Evolutionary conservation across 2,888 invertebrate species (phyloP), one percentile per base, ranked within the genome.

Genomic region (Microctonus aethiopoides): DNA sequence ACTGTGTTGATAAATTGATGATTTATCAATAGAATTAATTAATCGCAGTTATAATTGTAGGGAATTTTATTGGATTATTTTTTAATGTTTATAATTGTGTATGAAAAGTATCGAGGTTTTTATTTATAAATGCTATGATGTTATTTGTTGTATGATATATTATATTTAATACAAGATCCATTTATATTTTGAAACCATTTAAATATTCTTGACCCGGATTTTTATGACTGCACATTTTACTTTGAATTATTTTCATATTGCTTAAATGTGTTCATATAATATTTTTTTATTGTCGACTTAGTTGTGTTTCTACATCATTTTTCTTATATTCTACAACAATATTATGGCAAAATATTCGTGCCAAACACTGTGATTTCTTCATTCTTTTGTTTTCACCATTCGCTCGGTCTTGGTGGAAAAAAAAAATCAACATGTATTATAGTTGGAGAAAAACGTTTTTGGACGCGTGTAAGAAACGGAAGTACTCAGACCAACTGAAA

Each of bases 211-310:
- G 66, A 73, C 66, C 60, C 56, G 66, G 67, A 68, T 73, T 60
- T 66, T 68, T 54, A 39, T 59, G 16, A 54, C 67, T 52, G 51
- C 22, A 41, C 29, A 66, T n/a, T n/a, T n/a, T n/a, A n/a, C n/a
- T n/a, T n/a, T n/a, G 62, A 74, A 74, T 72, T 74, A 74, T 74
- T 72, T 70, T 72, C 68, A 63, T 68, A 62, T 10, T 51, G 64
- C 64, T 64, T 67, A 64, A 46, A 46, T 6, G 16, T 16, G 5
- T 39, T 22, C 9, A 24, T 13, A 22, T n/a, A 20, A 24, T 24
- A n/a, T n/a, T n/a, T 39, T 61, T 60, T 60, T 36, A 36, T 24
- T n/a, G 20, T 36, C 22, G 13, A 34, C 22, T 56, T 16, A 13
- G 10, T 29, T 29, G n/a, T 57, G 7, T 54, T 1, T 24, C 32